Evolutionary conservation across 2,888 invertebrate species (phyloP), one percentile per base, ranked within the genome.

Genomic region (Deilephila porcellus): DNA sequence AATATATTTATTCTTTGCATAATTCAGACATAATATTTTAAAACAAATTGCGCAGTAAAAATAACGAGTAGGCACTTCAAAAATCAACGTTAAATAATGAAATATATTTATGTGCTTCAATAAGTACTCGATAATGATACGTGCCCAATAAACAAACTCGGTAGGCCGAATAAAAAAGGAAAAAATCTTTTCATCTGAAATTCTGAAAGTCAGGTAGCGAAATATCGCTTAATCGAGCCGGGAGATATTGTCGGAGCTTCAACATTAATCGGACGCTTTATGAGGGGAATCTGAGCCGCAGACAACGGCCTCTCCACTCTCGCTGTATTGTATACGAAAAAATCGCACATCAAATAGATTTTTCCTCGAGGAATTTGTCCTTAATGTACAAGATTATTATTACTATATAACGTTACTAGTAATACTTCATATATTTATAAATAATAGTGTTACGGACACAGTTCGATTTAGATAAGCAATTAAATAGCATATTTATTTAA

Each of bases 211-310:
- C 87, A 90, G 90, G 91, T 91, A 86, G 83, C 81, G 79, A 80
- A 85, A 86, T 88, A 93, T 92, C 85, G 90, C 93, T 93, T 93
- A 93, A 93, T 93, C 92, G 91, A 86, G 87, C 81, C 85, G 81
- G 78, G 82, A 88, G 86, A 84, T 84, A 79, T 83, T 78, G 84
- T 79, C 83, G 85, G 87, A 88, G 91, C 86, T 88, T 85, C 81
- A 85, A 79, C 90, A 91, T 92, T 93, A 93, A 92, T 92, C 90
- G 90, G 85, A 90, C 89, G 88, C 89, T 93, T 93, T 93, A 94
- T 88, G 92, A 89, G 87, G 87, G 86, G 88, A 89, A 86, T 87
- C 89, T 86, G 86, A 83, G 87, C 88, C 90, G 83, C 90, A 89
- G 89, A 88, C 86, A 81, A 86, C 84, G 80, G 85, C 83, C 83